These are phyloP conservation scores for Lota lota DNA, from an alignment of 2,113 vertebrate species.

Conservation along the genomic window DNA sequence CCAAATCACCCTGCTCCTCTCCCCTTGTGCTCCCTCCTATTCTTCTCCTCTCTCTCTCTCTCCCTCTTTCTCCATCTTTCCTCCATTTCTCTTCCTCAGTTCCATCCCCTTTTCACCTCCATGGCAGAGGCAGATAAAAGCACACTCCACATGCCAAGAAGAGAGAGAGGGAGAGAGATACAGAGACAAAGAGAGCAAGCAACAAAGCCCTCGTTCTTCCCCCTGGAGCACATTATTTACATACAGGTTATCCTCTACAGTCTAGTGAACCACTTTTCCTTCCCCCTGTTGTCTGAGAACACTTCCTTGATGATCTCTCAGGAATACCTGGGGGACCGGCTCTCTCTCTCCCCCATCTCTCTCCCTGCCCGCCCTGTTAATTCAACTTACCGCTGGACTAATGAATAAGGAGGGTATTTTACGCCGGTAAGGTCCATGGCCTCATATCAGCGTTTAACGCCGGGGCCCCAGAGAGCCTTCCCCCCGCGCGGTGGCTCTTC, in stretches of 20 bases:
- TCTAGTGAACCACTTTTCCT: too few species aligned
- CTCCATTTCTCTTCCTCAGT: not conserved
- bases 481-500: slow-evolving; percentile 51
- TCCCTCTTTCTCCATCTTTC: slow-evolving; percentile 21
- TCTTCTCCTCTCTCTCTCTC: slow-evolving; percentile 40
- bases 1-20: slow-evolving; percentile 64
- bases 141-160: slow-evolving; percentile 29
- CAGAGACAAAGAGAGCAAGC: too few species aligned
- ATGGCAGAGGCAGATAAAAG: slow-evolving; percentile 63
- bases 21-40: slow-evolving; percentile 52
- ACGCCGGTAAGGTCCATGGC: slow-evolving; percentile 33
- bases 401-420: slow-evolving; percentile 73
- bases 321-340: too few species aligned
- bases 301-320: too few species aligned
- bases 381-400: slow-evolving; percentile 87
- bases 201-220: not conserved
- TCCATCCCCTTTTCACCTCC: slow-evolving; percentile 58
- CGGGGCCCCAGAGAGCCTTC: slow-evolving; percentile 35
- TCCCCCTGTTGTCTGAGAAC: too few species aligned
- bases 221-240: slow-evolving; percentile 80
- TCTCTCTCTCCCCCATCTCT: too few species aligned
- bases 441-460: slow-evolving; percentile 46
- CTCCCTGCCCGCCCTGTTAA: slow-evolving; percentile 31
- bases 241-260: slow-evolving; percentile 79
- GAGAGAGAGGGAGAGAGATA: too few species aligned